Percentiles rank a stretch among this genome's conserved stretches.
Conservation (phyloP, 2,113 vertebrate species). For the Megaptera novaeangliae region DNA sequence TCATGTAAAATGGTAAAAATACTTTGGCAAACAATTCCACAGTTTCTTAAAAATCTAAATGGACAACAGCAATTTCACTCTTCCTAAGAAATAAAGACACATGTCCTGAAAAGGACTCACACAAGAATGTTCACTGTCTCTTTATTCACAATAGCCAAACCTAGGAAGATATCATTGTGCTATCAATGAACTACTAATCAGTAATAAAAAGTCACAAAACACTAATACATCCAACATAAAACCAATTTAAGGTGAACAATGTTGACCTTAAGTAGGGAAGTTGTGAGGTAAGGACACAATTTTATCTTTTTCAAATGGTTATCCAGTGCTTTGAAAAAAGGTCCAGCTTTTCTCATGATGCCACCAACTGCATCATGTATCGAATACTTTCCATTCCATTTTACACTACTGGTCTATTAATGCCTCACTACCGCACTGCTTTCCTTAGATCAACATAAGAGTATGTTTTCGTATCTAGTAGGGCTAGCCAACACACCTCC, state of each 20-base stretch:
- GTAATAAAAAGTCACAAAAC: neutral
- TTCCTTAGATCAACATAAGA: neutral
- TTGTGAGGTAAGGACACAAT: neutral
- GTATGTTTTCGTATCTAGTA: neutral
- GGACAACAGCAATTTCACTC: neutral
- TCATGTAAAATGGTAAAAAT: neutral
- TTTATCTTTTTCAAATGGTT: neutral
- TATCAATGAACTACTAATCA: neutral
- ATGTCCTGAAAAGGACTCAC: neutral
- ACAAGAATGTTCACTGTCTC: neutral
- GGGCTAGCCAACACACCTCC: neutral
- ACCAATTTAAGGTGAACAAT: neutral
- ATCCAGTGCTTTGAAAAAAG: neutral
- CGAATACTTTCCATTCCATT: neutral
- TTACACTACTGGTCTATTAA: neutral
- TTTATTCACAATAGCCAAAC: neutral
- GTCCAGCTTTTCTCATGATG: neutral
- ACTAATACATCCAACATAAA: neutral
- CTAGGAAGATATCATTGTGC: neutral
- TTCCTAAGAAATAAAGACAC: neutral
- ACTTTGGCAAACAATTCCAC: neutral
- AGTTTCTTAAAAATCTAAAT: neutral
- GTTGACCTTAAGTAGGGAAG: neutral
- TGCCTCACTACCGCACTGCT: neutral
- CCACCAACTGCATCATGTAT: neutral